A percentile compares a stretch with the other conserved stretches of the same genome.
These are phyloP conservation scores for Pluvianellus socialis DNA, from an alignment of 2,113 vertebrate genomes.

Conservation along the genomic window DNA sequence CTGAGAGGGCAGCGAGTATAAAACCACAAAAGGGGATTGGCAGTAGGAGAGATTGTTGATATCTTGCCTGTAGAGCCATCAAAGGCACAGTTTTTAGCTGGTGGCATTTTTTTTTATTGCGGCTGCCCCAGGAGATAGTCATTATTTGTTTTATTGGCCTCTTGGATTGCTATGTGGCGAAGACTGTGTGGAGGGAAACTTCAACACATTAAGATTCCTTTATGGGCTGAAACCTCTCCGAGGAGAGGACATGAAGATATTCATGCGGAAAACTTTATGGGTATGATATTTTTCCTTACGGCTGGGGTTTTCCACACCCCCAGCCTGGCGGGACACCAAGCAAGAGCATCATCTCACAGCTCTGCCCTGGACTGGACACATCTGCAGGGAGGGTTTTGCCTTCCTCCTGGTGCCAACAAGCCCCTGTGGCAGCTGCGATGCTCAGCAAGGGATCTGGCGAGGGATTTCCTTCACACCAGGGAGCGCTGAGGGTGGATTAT, in stretches of 20 bases:
- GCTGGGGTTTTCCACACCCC: background rate
- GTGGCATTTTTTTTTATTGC: background rate
- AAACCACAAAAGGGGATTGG: background rate
- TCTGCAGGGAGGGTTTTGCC: background rate
- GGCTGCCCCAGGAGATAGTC: background rate
- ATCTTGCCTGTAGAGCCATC: constrained; percentile 8
- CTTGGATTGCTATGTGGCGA: background rate
- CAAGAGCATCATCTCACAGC: background rate
- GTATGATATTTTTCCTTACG: background rate
- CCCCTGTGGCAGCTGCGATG: background rate
- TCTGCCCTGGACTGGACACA: background rate
- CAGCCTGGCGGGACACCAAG: background rate
- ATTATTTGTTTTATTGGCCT: constrained; percentile 27
- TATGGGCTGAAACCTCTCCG: background rate
- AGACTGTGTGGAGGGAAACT: background rate
- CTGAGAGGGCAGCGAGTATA: background rate
- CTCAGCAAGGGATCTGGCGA: background rate
- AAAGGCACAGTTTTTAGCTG: constrained; percentile 11
- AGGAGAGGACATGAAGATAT: background rate
- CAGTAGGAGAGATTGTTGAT: background rate
- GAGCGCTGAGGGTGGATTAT: background rate
- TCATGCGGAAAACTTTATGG: background rate
- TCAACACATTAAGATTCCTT: background rate
- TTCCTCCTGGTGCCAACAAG: background rate
- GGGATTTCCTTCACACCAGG: background rate